Conservation (phyloP, 2,797 vertebrate genomes). For the Fundulus diaphanus region DNA sequence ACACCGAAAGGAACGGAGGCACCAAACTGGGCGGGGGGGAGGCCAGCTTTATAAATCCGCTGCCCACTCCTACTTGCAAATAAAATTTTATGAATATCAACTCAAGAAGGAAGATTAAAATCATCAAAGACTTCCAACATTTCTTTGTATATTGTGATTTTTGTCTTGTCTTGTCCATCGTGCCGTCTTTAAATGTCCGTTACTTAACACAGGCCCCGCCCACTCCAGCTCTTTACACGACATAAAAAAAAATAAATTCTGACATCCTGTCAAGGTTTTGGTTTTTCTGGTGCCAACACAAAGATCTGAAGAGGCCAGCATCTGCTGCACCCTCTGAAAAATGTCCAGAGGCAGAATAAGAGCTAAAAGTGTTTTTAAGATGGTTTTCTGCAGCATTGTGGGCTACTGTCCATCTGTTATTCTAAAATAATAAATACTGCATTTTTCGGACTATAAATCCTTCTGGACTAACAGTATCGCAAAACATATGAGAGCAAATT, state of each 20-base stretch:
- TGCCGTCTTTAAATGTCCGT: neutral
- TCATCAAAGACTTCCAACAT: neutral
- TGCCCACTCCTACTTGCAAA: neutral
- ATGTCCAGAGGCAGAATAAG: constrained; percentile 8
- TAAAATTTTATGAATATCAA: neutral
- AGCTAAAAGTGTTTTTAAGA: constrained; percentile 25
- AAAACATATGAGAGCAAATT: constrained; percentile 31
- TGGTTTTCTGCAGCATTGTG: constrained; percentile 35
- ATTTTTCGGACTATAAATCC: too few species aligned
- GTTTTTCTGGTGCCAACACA: too few species aligned
- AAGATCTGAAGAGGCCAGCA: neutral
- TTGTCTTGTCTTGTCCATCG: neutral
- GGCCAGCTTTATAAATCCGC: neutral
- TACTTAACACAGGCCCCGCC: neutral
- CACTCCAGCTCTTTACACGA: neutral
- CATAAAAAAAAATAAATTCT: neutral
- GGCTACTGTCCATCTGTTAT: constrained; percentile 41
- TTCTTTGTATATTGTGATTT: neutral
- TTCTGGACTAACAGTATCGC: constrained; percentile 8
- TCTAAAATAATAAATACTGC: constrained; percentile 32
- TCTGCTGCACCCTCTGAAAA: neutral
- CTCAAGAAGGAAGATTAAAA: neutral
- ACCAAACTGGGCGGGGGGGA: neutral
- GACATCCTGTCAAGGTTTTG: neutral
- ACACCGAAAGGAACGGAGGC: constrained; percentile 15